Conservation (phyloP, 1,140 invertebrate genomes). For the Drosophila burlai region DNA sequence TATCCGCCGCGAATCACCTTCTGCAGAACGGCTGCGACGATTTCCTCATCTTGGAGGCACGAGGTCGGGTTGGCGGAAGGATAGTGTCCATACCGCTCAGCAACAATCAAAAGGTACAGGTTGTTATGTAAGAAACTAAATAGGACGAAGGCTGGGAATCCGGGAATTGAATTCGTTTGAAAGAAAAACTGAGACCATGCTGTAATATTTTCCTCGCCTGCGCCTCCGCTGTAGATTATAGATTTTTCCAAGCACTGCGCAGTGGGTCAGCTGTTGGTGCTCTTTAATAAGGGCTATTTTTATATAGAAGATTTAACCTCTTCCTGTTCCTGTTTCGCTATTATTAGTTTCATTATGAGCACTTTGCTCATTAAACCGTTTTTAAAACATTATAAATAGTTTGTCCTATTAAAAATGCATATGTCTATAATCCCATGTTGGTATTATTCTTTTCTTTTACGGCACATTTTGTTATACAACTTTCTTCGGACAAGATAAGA, state of each 20-base stretch:
- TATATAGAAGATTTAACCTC: not conserved
- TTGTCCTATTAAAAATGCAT: not conserved
- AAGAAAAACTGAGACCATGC: constrained; percentile 12
- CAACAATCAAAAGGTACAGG: constrained; percentile 86
- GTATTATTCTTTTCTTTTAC: not conserved
- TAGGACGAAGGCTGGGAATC: not conserved
- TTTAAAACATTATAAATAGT: not conserved
- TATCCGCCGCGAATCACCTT: constrained; percentile 94
- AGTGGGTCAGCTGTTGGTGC: constrained; percentile 31
- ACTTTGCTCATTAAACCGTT: not conserved
- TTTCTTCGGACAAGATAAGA: constrained; percentile 40
- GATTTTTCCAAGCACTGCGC: constrained; percentile 65
- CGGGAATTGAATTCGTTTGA: not conserved
- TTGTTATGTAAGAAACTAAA: constrained; percentile 60
- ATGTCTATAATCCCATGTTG: not conserved
- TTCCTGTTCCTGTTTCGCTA: constrained; percentile 19
- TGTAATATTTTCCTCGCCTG: constrained; percentile 21
- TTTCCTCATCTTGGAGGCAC: constrained; percentile 92
- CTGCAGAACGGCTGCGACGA: constrained; percentile 92
- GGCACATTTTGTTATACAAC: constrained; percentile 31
- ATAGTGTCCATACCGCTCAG: constrained; percentile 91
- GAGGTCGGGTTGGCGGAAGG: constrained; percentile 92
- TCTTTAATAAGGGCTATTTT: constrained; percentile 28
- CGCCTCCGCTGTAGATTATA: constrained; percentile 54
- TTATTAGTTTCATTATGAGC: constrained; percentile 6